Base-by-base conservation (phyloP, 1,140 invertebrate species). In the Pseudachorutes palmiensis region DNA sequence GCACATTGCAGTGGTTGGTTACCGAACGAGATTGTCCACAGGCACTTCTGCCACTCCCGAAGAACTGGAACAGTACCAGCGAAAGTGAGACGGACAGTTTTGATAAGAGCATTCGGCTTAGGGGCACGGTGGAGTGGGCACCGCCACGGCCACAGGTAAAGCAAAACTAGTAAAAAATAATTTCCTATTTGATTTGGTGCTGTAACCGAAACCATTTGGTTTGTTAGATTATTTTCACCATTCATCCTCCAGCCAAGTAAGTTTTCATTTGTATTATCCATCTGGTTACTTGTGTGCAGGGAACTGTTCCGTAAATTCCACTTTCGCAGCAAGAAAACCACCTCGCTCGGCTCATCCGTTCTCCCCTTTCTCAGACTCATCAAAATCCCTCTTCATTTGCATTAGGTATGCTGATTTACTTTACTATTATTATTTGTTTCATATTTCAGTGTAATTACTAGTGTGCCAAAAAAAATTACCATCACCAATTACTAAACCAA, bases 41-140 rank as follows among this genome's bases (percentile, higher is more conserved):
- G 77, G 81, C 83, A 80, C 76, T 92, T 31, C 78, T 92, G 62
- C 90, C 90, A 3, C 74, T 92, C 57, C 89, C 90, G 28, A 85
- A 84, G 74, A 88, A 83, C 75, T 84, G 82, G 78, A 83, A 86
- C 12, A 77, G 86, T 2, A 85, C 82, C 61, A 70, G 71, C n/a
- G 78, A 81, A 66, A 76, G 77, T 45, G 69, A 75, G 9, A 60
- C 60, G 49, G 70, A 68, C 12, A 61, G 16, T 22, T 36, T 71
- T 26, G 70, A 73, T 51, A 73, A 79, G 62, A 73, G 82, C 67
- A 84, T 83, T 49, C 76, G 83, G 30, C 73, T 90, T 2, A 77
- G 91, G 26, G 91, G 91, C 14, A 92, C 88, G 14, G 73, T 80
- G 32, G 87, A 89, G 72, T 93, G 91, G 91, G 90, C 91, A 0